Conservation (phyloP, 2,797 vertebrate species). For the Momotus momota region DNA sequence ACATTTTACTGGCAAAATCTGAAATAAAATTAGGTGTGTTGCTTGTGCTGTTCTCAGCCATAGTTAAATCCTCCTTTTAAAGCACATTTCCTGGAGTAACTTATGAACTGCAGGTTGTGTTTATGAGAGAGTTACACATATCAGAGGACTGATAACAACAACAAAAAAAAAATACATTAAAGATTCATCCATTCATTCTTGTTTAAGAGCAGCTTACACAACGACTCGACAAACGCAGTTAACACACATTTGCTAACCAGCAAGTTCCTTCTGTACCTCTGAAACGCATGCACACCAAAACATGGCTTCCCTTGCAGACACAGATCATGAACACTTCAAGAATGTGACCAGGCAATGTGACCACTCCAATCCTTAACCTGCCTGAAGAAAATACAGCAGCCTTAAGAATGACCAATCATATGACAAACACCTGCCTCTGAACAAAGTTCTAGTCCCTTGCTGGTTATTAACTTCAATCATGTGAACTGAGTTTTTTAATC, state of each 20-base stretch:
- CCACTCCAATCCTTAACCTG: background rate
- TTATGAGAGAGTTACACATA: background rate
- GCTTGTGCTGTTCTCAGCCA: background rate
- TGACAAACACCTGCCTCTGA: background rate
- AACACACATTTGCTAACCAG: background rate
- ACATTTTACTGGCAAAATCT: background rate
- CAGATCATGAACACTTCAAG: background rate
- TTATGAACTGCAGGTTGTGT: background rate
- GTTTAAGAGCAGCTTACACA: background rate
- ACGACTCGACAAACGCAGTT: background rate
- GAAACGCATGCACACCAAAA: background rate
- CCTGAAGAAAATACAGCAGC: background rate
- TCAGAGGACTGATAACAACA: background rate
- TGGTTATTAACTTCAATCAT: background rate
- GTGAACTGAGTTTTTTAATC: background rate
- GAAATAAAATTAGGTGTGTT: background rate
- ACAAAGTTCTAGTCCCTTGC: background rate
- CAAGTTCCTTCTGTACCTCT: background rate
- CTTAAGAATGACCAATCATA: background rate
- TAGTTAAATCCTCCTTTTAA: background rate
- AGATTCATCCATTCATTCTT: background rate
- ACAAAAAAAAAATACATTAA: background rate
- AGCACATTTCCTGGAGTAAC: background rate
- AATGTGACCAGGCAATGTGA: background rate
- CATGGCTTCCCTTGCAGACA: background rate